Conservation (phyloP, 2,113 vertebrate species). For the Elgaria multicarinata region DNA sequence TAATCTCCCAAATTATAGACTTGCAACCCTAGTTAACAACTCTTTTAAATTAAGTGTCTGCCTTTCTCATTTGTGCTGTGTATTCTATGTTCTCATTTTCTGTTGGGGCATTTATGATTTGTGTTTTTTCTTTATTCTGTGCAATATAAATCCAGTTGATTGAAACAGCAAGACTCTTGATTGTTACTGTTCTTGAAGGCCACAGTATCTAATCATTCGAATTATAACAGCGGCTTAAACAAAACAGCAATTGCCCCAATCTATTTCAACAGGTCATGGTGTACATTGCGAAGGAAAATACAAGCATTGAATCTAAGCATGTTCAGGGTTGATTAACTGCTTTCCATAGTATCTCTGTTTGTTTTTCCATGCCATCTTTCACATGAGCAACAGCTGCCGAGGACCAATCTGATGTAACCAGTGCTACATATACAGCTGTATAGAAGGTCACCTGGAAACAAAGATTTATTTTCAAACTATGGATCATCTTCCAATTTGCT, state of each 20-base stretch:
- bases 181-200: neutral
- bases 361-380: slow-evolving; percentile 34
- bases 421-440: neutral
- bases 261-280: neutral
- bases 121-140: neutral
- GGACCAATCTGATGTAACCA: neutral
- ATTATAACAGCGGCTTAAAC: neutral
- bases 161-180: neutral
- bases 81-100: neutral
- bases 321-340: neutral
- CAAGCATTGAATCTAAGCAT: no score
- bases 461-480: neutral
- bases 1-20: neutral
- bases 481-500: neutral
- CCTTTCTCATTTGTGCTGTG: neutral
- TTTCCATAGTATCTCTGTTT: slow-evolving; percentile 19
- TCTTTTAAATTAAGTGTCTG: neutral
- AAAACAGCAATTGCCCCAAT: neutral
- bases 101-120: neutral
- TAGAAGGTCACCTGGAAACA: slow-evolving; percentile 10
- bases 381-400: neutral
- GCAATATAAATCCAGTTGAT: neutral
- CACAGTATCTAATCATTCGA: no score
- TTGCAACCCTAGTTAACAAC: neutral
- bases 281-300: neutral